Evolutionary conservation across 2,888 invertebrate genomes (phyloP), one percentile per base, ranked within the genome.

Genomic region (Helleia helle): DNA sequence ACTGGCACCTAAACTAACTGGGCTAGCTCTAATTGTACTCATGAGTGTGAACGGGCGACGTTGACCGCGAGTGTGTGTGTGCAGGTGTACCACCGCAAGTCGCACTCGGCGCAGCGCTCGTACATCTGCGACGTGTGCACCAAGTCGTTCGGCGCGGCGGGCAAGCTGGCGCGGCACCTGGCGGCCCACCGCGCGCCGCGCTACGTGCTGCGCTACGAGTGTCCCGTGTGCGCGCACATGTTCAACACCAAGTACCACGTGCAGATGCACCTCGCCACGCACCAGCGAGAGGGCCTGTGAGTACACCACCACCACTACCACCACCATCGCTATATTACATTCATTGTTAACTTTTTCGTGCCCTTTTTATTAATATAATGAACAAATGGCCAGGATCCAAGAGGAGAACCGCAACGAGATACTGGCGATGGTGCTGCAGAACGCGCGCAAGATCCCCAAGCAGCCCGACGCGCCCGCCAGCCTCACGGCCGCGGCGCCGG

Each of bases 141-240:
- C 0, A 75, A 75, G 46, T 55, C 65, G 0, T 83, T 81, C 65
- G 56, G 56, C 46, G 68, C 74, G 1, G 60, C 65, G 4, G 62
- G 72, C 54, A 81, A 81, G 42, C 56, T 83, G 11, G 65, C 66
- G 44, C 53, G 73, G 3, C 81, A 81, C 48, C 40, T 71, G 1
- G 54, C 57, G 7, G 59, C 64, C 15, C 80, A 79, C 48, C 49
- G 63, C 3, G 50, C 51, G 2, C 66, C 59, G 40, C 54, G 56
- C 27, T 77, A 55, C 55, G 59, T 71, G 14, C 51, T 74, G 5
- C 54, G 75, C 0, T 83, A 77, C 68, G 83, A 83, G 63, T 83
- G 83, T 6, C 83, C 83, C 0, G 83, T 83, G 2, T 83, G 83
- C 43, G 83, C 83, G 22, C 81, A 83, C 50, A 73, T 81, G 71